Base-by-base conservation (phyloP, 1,140 invertebrate genomes). In the Bicyclus anynana region DNA sequence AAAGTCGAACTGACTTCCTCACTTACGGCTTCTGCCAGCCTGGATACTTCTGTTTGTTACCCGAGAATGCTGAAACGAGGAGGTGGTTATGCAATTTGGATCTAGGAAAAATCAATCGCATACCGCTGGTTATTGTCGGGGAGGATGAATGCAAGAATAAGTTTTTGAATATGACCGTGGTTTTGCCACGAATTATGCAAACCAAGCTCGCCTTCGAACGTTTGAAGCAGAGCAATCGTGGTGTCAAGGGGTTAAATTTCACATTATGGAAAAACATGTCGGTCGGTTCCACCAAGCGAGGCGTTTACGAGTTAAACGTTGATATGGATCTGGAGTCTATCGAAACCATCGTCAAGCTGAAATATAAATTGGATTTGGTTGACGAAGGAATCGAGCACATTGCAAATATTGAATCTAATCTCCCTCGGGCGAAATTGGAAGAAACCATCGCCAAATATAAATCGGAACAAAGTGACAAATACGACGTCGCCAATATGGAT, bases 401-500 rank as follows among this genome's bases (percentile, higher is more conserved):
- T 21, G 55, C 71, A 2, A 14, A 33, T 1, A 67, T 81, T 1
- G 61, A 51, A 17, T 74, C 72, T 5, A 49, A 68, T 7, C 51
- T 70, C 55, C 63, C 67, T 3, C n/a, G 40, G 2, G 5, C 29
- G 2, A 62, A 48, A 47, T 53, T 87, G n/a, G 20, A 63, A 9
- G 73, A 77, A 0, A 33, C 72, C 5, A 71, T 87, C 0, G 59
- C 73, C 3, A 69, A 74, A 38, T 74, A 65, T 35, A 84, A 72
- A 62, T 54, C 59, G 0, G 78, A 86, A 62, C 49, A 62, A 21
- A 70, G 33, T 2, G 85, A 88, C 47, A 76, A 59, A 14, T 83
- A 83, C 23, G 76, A 72, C 51, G 75, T 85, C 0, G 67, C 74
- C 5, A 86, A 82, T 55, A 88, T 88, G 84, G 83, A 88, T 53